These are phyloP conservation scores for Drosophila stalkeri DNA, from an alignment of 2,888 invertebrate genomes.

Conservation along the genomic window DNA sequence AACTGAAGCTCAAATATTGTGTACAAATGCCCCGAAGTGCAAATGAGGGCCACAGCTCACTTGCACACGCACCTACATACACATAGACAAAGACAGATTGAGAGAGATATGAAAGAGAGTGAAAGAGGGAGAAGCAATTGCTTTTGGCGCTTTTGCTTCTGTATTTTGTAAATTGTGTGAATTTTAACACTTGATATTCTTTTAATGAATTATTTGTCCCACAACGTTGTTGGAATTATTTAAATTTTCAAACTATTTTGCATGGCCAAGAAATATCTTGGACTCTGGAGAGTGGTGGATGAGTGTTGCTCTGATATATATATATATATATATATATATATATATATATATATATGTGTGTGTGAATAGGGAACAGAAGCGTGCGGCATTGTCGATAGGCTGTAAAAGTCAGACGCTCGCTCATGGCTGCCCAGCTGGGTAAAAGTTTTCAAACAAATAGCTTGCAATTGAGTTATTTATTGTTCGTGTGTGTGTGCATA, in stretches of 20 bases:
- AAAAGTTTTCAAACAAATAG: slow-evolving; percentile 75
- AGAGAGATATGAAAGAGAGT: too few species aligned
- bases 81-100: slow-evolving; percentile 4
- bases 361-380: neutral
- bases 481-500: slow-evolving; percentile 42
- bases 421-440: slow-evolving; percentile 42
- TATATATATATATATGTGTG: neutral
- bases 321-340: neutral
- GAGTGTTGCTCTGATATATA: too few species aligned
- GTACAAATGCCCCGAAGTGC: slow-evolving; percentile 51
- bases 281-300: too few species aligned
- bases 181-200: slow-evolving; percentile 81
- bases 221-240: slow-evolving; percentile 64
- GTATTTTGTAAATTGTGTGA: slow-evolving; percentile 76
- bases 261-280: slow-evolving; percentile 52
- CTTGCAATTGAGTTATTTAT: slow-evolving; percentile 80
- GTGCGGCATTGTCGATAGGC: slow-evolving; percentile 20
- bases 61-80: slow-evolving; percentile 6
- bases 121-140: slow-evolving; percentile 15
- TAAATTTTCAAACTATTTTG: slow-evolving; percentile 78
- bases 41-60: slow-evolving; percentile 39
- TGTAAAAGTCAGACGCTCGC: slow-evolving; percentile 55
- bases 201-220: slow-evolving; percentile 76
- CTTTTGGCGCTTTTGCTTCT: slow-evolving; percentile 67
- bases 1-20: slow-evolving; percentile 55